Base-by-base conservation (phyloP, 2,888 invertebrate genomes). In the Tuberolachnus salignus region DNA sequence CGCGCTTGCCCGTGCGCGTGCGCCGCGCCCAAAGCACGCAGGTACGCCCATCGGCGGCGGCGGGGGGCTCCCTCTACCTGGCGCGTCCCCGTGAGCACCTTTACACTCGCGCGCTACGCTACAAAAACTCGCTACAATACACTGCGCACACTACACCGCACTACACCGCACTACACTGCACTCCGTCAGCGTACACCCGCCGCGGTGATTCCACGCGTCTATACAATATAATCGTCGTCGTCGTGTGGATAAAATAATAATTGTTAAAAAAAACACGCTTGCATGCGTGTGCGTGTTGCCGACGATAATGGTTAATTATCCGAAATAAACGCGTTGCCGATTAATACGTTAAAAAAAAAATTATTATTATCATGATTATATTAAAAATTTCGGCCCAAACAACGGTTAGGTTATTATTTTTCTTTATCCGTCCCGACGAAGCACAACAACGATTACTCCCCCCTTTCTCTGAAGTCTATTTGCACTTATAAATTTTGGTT, bases 11-110 rank as follows among this genome's bases (percentile, higher is more conserved):
- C 4, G 66, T 49, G 66, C 78, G 78, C 78, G 59, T 59, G 78
- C 78, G 75, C 55, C 26, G 2, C 14, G 26, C 46, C 3, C 8
- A 59, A 57, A 34, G 61, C 67, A 61, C 63, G 19, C 78, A 78
- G 78, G 78, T 78, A 78, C 78, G 78, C 78, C 78, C 59, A 78
- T 61, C 69, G 34, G 57, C 19, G 74, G 42, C n/a, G 49, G 34
- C 57, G 59, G 59, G 14, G 66, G 8, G 19, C 14, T 46, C 44
- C 46, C 66, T 53, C 64, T 21, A 11, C 53, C n/a, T 9, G 4
- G 14, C 71, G 34, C 34, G 46, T 13, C 10, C 13, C 46, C 21
- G 21, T 21, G 3, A 19, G 21, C 19, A 44, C 46, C 16, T 53
- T 21, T 53, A 55, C 46, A 14, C 34, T 16, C 14, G 19, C 11